Conservation (phyloP, 2,797 vertebrate species). For the Coregonus sp. region DNA sequence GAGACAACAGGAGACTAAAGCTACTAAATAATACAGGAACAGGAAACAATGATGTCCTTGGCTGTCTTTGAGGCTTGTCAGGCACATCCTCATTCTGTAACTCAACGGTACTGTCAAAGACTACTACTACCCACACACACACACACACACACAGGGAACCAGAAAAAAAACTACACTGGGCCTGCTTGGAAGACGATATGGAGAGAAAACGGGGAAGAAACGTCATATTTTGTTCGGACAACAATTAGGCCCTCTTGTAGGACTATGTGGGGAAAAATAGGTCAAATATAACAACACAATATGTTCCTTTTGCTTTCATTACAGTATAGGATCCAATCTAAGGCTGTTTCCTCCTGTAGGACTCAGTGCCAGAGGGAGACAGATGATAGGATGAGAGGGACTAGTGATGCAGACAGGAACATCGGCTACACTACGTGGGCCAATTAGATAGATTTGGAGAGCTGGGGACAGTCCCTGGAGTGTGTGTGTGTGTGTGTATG, state of each 20-base stretch:
- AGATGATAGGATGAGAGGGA: background rate
- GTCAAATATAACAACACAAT: background rate
- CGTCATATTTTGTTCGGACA: no score
- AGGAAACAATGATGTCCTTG: constrained; percentile 5
- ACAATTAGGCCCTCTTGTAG: background rate
- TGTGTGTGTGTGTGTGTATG: background rate
- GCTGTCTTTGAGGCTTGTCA: constrained; percentile 6
- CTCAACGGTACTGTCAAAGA: constrained; percentile 7
- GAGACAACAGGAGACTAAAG: background rate
- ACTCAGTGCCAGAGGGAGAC: background rate
- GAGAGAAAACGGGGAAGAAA: background rate
- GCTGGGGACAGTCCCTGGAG: background rate
- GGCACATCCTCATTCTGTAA: constrained; percentile 1
- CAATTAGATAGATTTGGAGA: constrained; percentile 9
- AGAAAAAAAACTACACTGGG: background rate
- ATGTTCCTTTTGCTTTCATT: background rate
- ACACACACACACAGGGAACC: background rate
- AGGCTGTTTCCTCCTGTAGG: background rate
- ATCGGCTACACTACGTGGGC: constrained; percentile 1
- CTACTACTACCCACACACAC: background rate
- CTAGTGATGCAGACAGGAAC: background rate
- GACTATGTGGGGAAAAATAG: background rate
- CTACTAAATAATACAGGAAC: constrained; percentile 20
- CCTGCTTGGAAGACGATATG: background rate
- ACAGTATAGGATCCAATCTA: background rate